Conservation (phyloP, 2,888 invertebrate genomes). For the Chrysolina haemoptera region DNA sequence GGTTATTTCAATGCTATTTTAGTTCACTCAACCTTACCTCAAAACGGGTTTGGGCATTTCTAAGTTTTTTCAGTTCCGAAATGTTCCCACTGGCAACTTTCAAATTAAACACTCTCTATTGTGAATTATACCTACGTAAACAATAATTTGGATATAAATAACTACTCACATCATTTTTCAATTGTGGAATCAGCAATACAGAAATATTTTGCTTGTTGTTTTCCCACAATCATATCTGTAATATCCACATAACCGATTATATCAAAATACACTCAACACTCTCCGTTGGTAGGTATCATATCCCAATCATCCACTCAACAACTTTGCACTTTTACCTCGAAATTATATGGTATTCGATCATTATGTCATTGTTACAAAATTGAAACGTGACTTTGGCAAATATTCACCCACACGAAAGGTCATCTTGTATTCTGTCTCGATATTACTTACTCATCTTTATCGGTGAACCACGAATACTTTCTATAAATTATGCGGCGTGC, state of each 20-base stretch:
- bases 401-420: constrained; percentile 45
- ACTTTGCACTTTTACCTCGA: constrained; percentile 33
- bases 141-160: no score
- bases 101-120: no score
- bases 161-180: not conserved
- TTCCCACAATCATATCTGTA: not conserved
- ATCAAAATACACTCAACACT: constrained; percentile 9
- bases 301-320: constrained; percentile 24
- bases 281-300: not conserved
- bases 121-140: no score
- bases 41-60: no score
- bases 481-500: constrained; percentile 8
- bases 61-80: no score
- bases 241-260: constrained; percentile 1
- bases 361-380: constrained; percentile 48
- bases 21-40: no score
- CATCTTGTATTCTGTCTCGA: constrained; percentile 31
- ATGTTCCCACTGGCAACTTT: no score
- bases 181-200: not conserved
- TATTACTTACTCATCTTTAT: constrained; percentile 18
- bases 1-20: no score
- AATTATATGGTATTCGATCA: constrained; percentile 25
- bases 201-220: not conserved
- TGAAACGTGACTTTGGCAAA: constrained; percentile 47
- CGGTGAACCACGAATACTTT: constrained; percentile 8